Evolutionary conservation across 2,797 vertebrate species (phyloP), one percentile per base, ranked within the genome.

Genomic region (Octomys mimax): DNA sequence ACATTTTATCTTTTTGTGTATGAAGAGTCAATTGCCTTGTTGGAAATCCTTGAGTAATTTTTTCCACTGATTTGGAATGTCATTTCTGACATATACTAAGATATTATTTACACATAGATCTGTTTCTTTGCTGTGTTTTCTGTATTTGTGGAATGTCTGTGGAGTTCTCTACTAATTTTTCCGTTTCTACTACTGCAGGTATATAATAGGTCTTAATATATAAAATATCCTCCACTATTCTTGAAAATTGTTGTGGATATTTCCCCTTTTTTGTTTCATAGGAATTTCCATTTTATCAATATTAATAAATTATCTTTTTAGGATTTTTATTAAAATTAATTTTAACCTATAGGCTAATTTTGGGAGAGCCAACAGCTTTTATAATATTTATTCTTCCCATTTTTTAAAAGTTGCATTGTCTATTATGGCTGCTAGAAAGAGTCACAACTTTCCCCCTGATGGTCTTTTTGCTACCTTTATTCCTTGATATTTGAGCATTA

Each of bases 231-330:
- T 94, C 52, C 7, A 5, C 28, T 94, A 14, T 87, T 78, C 21
- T 92, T 68, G n/a, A 89, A 80, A 86, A 52, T 52, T 70, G 3
- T 59, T 77, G 52, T 81, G 61, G 2, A 36, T 93, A 84, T 16
- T 89, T 52, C 91, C 66, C 1, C 8, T 57, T 88, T 92, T 70
- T 70, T 61, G 8, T 73, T 73, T 39, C 26, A 39, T 73, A 28
- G 36, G 36, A 80, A 89, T 62, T 96, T 95, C 89, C 31, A 71
- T 22, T 59, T 73, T 79, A 49, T 93, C 3, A 73, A 13, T 91
- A 90, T 62, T 71, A 1, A 18, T 79, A 5, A 73, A 36, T 79
- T 90, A 66, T 39, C 52, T 89, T 85, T 52, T 61, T 59, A 70
- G 22, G 13, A 14, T 42, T 89, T 70, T 94, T 11, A 75, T 49